phyloP scores from a whole-genome alignment of 2,888 invertebrate genomes.

The Odiellus spinosus region DNA sequence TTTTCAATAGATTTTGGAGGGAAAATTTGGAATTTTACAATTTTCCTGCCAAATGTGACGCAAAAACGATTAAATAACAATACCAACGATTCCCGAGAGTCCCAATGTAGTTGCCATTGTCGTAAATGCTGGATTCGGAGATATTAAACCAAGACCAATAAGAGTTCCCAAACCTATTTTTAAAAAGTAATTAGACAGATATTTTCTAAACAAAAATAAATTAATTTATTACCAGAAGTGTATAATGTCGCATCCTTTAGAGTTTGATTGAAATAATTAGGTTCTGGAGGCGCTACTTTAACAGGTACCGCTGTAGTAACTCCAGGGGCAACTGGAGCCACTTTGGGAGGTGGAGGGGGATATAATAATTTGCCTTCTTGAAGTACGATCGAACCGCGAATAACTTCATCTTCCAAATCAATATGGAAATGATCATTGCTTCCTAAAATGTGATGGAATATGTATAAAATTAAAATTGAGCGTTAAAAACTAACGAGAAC shows the following conservation, averaged over 20 bases:
- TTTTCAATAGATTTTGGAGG: too few species aligned
- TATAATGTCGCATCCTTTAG: constrained; percentile 48
- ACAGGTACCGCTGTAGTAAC: constrained; percentile 30
- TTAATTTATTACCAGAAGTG: constrained; percentile 42
- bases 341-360: constrained; percentile 54
- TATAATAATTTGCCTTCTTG: constrained; percentile 56
- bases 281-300: constrained; percentile 32
- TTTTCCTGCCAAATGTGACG: too few species aligned
- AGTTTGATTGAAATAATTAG: constrained; percentile 52
- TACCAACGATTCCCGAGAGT: constrained; percentile 56
- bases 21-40: neutral
- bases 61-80: constrained; percentile 14
- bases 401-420: constrained; percentile 68
- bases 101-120: constrained; percentile 75
- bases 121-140: constrained; percentile 70
- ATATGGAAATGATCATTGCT: constrained; percentile 60
- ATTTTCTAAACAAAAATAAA: neutral
- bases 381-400: constrained; percentile 62
- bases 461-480: neutral
- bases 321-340: constrained; percentile 36
- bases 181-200: constrained; percentile 16
- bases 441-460: constrained; percentile 36
- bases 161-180: constrained; percentile 47
- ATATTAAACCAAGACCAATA: constrained; percentile 49
- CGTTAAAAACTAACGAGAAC: neutral